These are phyloP conservation scores for Cyanoderma ruficeps DNA, from an alignment of 2,113 vertebrate genomes.

Conservation along the genomic window DNA sequence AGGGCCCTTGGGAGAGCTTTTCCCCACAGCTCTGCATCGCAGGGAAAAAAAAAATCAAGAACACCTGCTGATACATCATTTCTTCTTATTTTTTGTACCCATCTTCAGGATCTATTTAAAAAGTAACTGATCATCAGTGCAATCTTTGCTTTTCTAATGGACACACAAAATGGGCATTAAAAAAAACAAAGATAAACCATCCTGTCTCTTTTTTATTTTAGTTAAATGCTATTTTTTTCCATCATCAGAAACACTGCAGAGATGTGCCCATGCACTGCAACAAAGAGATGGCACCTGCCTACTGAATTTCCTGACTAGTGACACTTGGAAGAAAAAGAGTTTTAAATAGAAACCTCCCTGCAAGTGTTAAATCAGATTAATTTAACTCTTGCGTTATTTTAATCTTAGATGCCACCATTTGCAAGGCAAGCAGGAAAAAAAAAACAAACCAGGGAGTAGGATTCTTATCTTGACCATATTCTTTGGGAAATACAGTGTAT, in stretches of 20 bases:
- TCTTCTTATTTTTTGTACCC: background rate
- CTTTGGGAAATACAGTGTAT: background rate
- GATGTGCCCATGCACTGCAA: background rate
- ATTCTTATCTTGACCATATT: background rate
- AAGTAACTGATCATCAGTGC: background rate
- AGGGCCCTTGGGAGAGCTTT: background rate
- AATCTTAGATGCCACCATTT: background rate
- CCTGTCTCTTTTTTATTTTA: background rate
- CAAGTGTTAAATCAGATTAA: conserved; percentile 53
- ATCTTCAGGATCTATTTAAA: background rate
- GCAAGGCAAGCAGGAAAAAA: background rate
- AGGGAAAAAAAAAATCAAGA: background rate
- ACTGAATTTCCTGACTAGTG: conserved; percentile 60
- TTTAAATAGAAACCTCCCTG: conserved; percentile 52
- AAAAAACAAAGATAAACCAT: background rate
- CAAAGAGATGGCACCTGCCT: conserved; percentile 57
- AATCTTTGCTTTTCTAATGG: background rate
- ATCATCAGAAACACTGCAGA: background rate
- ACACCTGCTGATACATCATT: background rate
- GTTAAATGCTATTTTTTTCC: background rate
- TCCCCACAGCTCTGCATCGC: background rate
- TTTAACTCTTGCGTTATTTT: conserved; percentile 50
- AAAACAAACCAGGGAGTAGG: fast-evolving
- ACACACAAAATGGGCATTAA: background rate
- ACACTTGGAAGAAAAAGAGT: background rate